Percentiles rank a stretch among this genome's conserved stretches.
These are phyloP conservation scores for Spatulosminthurus flaviceps DNA, from an alignment of 2,888 invertebrate species.

Conservation along the genomic window DNA sequence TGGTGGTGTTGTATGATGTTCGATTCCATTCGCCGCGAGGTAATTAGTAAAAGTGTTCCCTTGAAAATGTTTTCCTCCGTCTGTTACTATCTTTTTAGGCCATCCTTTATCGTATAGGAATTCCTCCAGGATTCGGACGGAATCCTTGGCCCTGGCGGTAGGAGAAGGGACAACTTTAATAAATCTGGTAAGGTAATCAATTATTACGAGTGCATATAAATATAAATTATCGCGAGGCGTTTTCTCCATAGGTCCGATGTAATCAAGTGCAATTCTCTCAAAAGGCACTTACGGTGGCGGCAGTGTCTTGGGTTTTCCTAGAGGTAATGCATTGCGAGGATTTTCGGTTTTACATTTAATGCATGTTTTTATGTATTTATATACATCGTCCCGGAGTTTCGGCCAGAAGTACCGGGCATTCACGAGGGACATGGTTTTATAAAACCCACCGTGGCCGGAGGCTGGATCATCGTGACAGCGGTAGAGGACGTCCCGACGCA, in stretches of 20 bases:
- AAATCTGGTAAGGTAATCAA: too few species aligned
- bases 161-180: background rate
- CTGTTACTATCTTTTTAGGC: too few species aligned
- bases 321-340: background rate
- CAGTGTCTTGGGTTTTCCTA: background rate
- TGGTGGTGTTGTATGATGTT: background rate
- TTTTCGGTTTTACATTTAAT: background rate
- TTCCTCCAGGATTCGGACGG: background rate
- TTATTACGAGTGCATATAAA: too few species aligned
- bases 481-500: background rate
- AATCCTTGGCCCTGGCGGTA: background rate
- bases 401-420: background rate
- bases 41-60: too few species aligned
- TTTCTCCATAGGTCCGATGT: too few species aligned
- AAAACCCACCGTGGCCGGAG: constrained; percentile 20
- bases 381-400: background rate
- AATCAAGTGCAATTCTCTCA: too few species aligned
- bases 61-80: background rate
- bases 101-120: background rate
- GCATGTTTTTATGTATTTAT: background rate
- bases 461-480: background rate
- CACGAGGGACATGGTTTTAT: background rate
- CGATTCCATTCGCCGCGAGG: background rate
- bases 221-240: too few species aligned
- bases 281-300: background rate